A percentile compares a stretch with the other conserved stretches of the same genome.
These are phyloP conservation scores for Boulengeromyrus knoepffleri DNA, from an alignment of 2,113 vertebrate genomes.

Conservation along the genomic window DNA sequence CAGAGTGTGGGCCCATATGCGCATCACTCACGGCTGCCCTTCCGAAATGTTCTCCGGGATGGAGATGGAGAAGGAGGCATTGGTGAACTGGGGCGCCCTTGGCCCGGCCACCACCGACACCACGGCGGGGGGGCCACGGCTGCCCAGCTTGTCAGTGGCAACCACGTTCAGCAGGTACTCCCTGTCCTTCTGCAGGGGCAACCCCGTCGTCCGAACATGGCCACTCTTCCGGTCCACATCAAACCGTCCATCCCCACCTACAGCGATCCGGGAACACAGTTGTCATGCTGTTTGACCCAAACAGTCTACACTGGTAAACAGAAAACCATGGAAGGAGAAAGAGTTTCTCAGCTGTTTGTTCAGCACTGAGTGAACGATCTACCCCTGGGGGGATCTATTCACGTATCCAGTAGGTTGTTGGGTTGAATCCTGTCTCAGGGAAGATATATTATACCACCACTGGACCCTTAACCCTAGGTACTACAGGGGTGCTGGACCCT, in stretches of 20 bases:
- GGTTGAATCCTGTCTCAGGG: not conserved
- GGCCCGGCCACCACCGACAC: conserved; percentile 69
- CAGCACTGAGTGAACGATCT: not conserved
- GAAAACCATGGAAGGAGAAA: not conserved
- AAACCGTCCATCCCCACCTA: conserved; percentile 78
- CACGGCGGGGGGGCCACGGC: conserved; percentile 60
- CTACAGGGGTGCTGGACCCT: not conserved
- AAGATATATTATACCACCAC: not conserved
- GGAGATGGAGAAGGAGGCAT: conserved; percentile 61
- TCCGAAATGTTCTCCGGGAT: conserved; percentile 67
- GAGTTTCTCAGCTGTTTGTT: not conserved
- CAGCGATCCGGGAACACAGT: not conserved
- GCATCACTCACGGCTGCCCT: conserved; percentile 65
- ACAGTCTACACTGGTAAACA: not conserved
- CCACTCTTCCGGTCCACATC: conserved; percentile 74
- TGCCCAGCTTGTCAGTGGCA: conserved; percentile 69
- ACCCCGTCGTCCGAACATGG: conserved; percentile 70
- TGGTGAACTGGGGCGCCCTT: conserved; percentile 73
- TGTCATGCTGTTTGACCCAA: not conserved
- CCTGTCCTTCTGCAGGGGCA: conserved; percentile 65
- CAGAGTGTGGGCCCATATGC: not conserved
- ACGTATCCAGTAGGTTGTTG: not conserved
- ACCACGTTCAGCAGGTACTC: conserved; percentile 74
- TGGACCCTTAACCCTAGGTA: not conserved
- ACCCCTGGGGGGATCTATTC: not conserved